Conservation (phyloP, 2,888 invertebrate species). For the Callyntrura guangdongensis region DNA sequence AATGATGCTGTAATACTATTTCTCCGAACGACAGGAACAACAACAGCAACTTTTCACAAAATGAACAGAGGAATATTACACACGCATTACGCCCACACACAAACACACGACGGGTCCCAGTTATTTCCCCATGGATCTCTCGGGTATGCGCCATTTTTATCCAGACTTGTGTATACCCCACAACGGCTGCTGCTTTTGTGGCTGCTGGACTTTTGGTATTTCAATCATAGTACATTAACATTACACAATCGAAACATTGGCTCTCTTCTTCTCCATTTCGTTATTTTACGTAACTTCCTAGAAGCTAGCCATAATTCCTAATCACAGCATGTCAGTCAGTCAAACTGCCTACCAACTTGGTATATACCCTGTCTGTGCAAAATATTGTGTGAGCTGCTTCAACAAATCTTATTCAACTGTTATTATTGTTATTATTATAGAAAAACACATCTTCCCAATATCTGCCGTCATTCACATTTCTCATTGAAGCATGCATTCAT, state of each 20-base stretch:
- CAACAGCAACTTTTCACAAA: neutral
- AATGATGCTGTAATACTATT: conserved; percentile 25
- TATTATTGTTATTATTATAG: conserved; percentile 3
- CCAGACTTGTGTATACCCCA: neutral
- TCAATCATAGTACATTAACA: conserved; percentile 54
- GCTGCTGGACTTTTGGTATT: conserved; percentile 64
- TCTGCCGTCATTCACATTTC: conserved; percentile 79
- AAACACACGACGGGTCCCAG: neutral
- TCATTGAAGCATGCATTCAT: conserved; percentile 77
- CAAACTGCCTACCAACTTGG: neutral
- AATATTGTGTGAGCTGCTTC: neutral
- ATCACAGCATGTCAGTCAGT: conserved; percentile 77
- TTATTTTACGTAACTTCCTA: conserved; percentile 54
- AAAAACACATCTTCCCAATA: conserved; percentile 39
- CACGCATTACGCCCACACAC: conserved; percentile 1
- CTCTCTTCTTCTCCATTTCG: conserved; percentile 27
- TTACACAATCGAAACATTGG: conserved; percentile 48
- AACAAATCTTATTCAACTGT: neutral
- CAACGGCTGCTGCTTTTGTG: neutral
- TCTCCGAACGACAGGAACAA: conserved; percentile 11
- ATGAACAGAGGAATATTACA: neutral
- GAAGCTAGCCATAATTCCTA: conserved; percentile 73
- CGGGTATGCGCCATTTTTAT: neutral
- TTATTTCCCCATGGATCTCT: conserved; percentile 59
- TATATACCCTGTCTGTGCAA: conserved; percentile 16